Base-by-base conservation (phyloP, 1,140 invertebrate species). In the Hycleus cichorii region DNA sequence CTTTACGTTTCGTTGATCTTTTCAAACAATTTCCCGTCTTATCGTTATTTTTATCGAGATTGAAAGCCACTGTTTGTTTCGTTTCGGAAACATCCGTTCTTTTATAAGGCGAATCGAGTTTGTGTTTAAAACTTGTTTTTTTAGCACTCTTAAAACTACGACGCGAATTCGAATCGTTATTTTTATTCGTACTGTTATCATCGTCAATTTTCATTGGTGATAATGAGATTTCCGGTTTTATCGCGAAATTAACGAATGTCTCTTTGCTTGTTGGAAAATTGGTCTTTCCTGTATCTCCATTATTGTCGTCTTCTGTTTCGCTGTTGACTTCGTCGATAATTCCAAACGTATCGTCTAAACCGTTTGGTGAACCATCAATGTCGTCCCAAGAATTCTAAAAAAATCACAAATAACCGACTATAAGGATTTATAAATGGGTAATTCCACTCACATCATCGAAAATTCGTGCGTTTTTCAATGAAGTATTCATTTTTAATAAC, bases 361-460 rank as follows among this genome's bases (percentile, higher is more conserved):
- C 18, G 18, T 18, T 18, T 2, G 18, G 18, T 18, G 3, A 5
- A 26, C 40, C 32, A 24, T 5, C 3, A 43, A 7, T 3, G 39
- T 39, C 59, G 47, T 62, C 49, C 48, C 47, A 49, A 27, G 55
- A 60, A 48, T 57, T 54, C 57, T 62, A 56, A 57, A 58, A 40
- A 9, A 53, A 24, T 44, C 25, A 2, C 42, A 32, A 59, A 52
- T 12, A 48, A 7, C 9, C 44, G 11, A 11, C 38, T 57, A 51
- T 18, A 55, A 62, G 9, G 2, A 10, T 11, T 8, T 39, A 47
- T 50, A 47, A 10, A 3, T 12, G 11, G 5, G n/a, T 49, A 51
- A 27, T 42, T 42, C 18, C 18, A 53, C 63, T 57, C 64, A 72
- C 71, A 47, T 71, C 69, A 47, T 71, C 71, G 51, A 72, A 72